Evolutionary conservation across 2,113 vertebrate genomes (phyloP).

Genomic region (Rhinolophus ferrumequinum): DNA sequence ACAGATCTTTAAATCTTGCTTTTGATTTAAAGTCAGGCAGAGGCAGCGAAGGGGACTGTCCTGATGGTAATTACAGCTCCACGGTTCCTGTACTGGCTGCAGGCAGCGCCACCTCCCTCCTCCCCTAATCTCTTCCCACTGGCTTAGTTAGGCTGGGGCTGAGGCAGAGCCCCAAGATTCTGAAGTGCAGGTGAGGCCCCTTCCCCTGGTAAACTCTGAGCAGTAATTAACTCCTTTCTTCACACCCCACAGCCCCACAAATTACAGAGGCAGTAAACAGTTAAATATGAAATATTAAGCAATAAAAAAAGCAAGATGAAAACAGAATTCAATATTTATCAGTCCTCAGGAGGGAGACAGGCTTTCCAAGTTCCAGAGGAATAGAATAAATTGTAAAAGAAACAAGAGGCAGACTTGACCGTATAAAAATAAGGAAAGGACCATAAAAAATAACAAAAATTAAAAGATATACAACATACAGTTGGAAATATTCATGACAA

Average conservation of each 20-base stretch:
- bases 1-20: not conserved
- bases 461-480: not conserved
- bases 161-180: not conserved
- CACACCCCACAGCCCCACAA: slow-evolving; percentile 26
- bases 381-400: not conserved
- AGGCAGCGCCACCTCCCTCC: not conserved
- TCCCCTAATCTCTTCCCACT: not conserved
- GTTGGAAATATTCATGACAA: not conserved
- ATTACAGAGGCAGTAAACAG: slow-evolving; percentile 57
- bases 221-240: slow-evolving; percentile 52
- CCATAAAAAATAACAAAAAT: not conserved
- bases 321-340: slow-evolving; percentile 56
- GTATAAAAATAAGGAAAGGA: not conserved
- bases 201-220: not conserved
- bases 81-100: accelerated
- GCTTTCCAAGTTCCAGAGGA: slow-evolving; percentile 4
- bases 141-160: not conserved
- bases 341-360: slow-evolving; percentile 41
- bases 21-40: not conserved
- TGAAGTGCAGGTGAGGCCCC: not conserved
- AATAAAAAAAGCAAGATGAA: not conserved
- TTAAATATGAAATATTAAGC: slow-evolving; percentile 65
- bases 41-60: not conserved
- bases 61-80: not conserved
- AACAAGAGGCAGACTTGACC: not conserved